Base-by-base conservation (phyloP, 2,797 vertebrate species). In the Crypturellus tataupa region DNA sequence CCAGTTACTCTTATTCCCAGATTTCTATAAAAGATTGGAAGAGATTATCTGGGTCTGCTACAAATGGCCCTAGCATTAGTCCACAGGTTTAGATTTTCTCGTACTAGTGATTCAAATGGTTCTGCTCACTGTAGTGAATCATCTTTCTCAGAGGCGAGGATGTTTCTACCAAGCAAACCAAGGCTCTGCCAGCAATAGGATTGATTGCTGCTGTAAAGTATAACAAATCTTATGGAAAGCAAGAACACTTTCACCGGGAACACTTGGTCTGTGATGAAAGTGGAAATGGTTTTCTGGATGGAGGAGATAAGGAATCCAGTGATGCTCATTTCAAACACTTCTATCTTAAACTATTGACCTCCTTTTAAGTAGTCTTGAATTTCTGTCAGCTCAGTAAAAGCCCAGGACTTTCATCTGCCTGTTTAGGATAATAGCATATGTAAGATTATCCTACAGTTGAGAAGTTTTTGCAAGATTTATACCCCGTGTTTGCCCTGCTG, bases 241-340 rank as follows among this genome's bases (percentile, higher is more conserved):
- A 90, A 88, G 64, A 86, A 47, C 79, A 23, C 75, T 84, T 94
- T 86, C 62, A 93, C 64, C 29, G 51, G 44, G 59, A 95, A 58
- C 1, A 0, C 56, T 84, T 94, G 77, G 77, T 91, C 73, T 53
- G 16, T 62, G 58, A 87, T 95, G 63, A 86, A 95, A 93, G 77
- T 93, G 37, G 75, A 93, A 96, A 53, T 94, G 73, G 71, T 96
- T 93, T 95, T 90, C 94, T 91, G 87, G 83, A 92, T 95, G 64
- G 85, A 91, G 53, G 56, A 93, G 92, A 80, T 91, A 94, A 97
- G 76, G 64, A 94, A 91, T 44, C 55, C 51, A 90, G 70, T 71
- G 80, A 68, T 88, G 80, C 56, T 91, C 7, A 2, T 95, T 94
- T 92, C 55, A 56, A 59, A 89, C 51, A 72, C 39, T 91, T 94